A percentile compares a stretch with the other conserved stretches of the same genome.
phyloP scores from a whole-genome alignment of 2,113 vertebrate species.

The Tinamus guttatus region DNA sequence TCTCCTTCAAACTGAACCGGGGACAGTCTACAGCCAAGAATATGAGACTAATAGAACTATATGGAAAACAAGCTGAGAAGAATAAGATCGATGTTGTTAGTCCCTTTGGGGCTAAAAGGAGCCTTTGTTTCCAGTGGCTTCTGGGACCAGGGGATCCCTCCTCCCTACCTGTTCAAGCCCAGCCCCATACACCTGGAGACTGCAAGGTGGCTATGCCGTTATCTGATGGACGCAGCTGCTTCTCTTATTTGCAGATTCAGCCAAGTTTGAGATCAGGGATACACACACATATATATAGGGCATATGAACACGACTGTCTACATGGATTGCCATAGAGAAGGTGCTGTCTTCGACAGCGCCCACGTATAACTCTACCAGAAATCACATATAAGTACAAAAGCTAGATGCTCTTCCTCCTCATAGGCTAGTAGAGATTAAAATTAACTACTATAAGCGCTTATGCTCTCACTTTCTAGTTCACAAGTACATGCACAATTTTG shows the following conservation, averaged over 20 bases:
- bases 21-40: background rate
- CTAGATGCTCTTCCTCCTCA: no score
- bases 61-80: background rate
- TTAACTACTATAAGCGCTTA: no score
- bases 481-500: no score
- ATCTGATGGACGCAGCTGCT: background rate
- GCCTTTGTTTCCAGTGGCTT: background rate
- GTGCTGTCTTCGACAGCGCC: no score
- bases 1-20: background rate
- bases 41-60: background rate
- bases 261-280: background rate
- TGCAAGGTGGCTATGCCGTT: background rate
- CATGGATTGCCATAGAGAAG: no score
- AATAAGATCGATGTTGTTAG: background rate
- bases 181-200: background rate
- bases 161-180: background rate
- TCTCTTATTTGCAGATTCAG: background rate
- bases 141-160: no score
- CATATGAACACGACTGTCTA: no score
- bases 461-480: no score
- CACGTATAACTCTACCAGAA: no score
- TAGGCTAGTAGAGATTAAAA: no score
- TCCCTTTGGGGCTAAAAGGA: background rate
- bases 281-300: no score
- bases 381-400: no score